Evolutionary conservation across 92 coral and sea anemone species (phyloP), one percentile per base, ranked within the genome.

Genomic region (Umimayanthus chanpuru): DNA sequence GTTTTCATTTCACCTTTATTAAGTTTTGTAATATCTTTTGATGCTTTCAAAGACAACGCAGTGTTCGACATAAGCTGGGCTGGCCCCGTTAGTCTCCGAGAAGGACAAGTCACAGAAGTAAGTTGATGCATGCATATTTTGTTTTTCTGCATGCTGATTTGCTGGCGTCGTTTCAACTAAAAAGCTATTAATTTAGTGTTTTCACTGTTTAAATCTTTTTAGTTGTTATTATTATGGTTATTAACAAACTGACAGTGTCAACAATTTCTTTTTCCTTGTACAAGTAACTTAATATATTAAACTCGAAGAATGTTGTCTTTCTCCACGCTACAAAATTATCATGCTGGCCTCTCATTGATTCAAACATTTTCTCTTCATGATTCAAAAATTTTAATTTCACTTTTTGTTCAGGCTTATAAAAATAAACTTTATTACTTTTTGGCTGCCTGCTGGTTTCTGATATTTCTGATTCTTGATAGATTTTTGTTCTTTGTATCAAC

Each of bases 11-110:
- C 92, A 39, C 78, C 92, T 87, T 90, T 93, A 72, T 61, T 95
- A 50, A 28, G 88, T 43, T 82, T 73, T 87, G 94, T 89, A 64
- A 85, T 83, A 68, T 92, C 95, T 73, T 89, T 92, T 72, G 93
- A 96, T 41, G 81, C 96, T 44, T 96, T 96, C 82, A 94, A 96
- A 81, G 99, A 96, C 82, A 90, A 93, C 36, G 87, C 94, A 28
- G 89, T 92, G 80, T 96, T 93, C 85, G 99, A 94, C 77, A 92
- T 96, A 53, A 92, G 86, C 77, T 96, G 99, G 99, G 94, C 94
- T 44, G 99, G 99, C 76, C 99, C 99, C 2, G 86, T 93, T 23
- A 76, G 91, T 43, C 85, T 95, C 30, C 91, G 95, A 20, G 94
- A 94, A 86, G 96, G 93, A 12, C 99, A 96, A 89, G 95, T 93